Evolutionary conservation across 2,888 invertebrate species (phyloP).

Genomic region (Podabrus alpinus): DNA sequence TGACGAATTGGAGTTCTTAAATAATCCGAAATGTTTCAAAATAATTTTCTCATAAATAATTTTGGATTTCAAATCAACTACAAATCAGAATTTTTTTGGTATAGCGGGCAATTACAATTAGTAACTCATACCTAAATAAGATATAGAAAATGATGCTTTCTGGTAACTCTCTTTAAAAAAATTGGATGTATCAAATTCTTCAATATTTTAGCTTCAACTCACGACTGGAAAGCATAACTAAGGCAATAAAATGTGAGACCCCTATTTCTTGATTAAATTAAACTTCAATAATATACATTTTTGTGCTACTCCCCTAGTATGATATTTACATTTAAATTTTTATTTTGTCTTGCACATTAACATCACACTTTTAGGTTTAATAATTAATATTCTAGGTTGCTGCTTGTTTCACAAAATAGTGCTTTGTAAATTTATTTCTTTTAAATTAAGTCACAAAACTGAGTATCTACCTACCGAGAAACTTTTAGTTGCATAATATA

Average conservation of each 20-base stretch:
- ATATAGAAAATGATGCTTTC: no score
- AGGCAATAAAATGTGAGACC: neutral
- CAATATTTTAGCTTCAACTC: neutral
- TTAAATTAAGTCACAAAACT: neutral
- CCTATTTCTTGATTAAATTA: neutral
- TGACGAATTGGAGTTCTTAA: neutral
- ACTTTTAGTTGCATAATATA: no score
- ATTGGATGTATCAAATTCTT: no score
- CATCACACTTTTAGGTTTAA: neutral
- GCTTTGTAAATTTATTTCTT: neutral
- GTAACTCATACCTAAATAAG: no score
- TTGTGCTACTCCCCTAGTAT: no score
- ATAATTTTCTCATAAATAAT: neutral
- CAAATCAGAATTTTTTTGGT: neutral
- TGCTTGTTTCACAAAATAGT: neutral
- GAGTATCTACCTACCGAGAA: no score
- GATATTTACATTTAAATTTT: no score
- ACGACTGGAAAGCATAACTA: neutral
- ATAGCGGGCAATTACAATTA: no score
- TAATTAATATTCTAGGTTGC: neutral
- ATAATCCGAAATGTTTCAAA: neutral
- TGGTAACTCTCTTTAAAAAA: no score
- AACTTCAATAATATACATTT: neutral
- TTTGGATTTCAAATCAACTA: neutral
- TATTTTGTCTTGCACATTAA: neutral